Base-by-base conservation (phyloP, 1,140 invertebrate species). In the Drosophila watanabei region DNA sequence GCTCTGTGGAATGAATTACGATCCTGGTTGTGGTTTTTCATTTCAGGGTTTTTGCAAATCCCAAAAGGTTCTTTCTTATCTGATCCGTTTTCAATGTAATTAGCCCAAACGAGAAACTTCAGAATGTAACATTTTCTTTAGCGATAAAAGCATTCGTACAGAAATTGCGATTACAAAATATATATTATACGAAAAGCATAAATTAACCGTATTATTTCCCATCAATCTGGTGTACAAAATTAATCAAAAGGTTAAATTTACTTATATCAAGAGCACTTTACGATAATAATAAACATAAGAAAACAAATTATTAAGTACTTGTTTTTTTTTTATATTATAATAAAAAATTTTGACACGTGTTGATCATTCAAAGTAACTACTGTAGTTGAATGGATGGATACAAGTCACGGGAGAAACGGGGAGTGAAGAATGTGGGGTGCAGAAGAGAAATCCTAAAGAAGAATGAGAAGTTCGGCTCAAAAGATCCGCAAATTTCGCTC, bases 381-480 rank as follows among this genome's bases (percentile, higher is more conserved):
- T 66, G 39, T 66, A 35, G 30, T 30, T 63, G 5, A 35, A 32
- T 35, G 24, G 6, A 45, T 45, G 59, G 39, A 63, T 45, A 35
- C 28, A 18, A 45, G n/a, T 24, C 0, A 16, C 8, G 35, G n/a
- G 3, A 28, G 14, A n/a, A 56, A 39, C 20, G 33, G 35, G 57
- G 18, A 18, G 37, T 2, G 3, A 7, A 45, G 30, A 35, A 30
- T 57, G 33, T 37, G 13, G 20, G 9, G 57, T 5, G 20, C 14
- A 20, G 13, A 63, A 45, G 13, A 35, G 49, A 66, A 61, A 66
- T 63, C 64, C 32, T 20, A 14, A 41, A 62, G 28, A 65, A 68
- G 45, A 61, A 64, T 75, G 30, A 75, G 70, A 64, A 75, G 70
- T 60, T 64, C 43, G 51, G 69, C 58, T 75, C 35, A 46, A 71